Conservation (phyloP, 1,140 invertebrate genomes). For the Macrobrachium nipponense region DNA sequence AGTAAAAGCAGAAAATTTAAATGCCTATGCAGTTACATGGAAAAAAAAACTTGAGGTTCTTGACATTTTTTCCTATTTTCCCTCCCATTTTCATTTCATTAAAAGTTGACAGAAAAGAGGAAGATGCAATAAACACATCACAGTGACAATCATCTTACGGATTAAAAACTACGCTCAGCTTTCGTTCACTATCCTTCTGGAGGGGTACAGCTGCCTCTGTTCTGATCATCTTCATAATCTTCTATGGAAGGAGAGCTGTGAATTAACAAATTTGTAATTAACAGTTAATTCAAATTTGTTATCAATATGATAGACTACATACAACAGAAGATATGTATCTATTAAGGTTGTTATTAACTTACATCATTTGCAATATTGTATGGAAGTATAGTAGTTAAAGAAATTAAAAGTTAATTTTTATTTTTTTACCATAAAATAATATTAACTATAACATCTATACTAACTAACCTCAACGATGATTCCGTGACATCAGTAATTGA, state of each 20-base stretch:
- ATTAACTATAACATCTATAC: background rate
- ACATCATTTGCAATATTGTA: background rate
- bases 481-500: constrained; percentile 44
- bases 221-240: constrained; percentile 26
- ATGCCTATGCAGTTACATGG: too few relatives aligned
- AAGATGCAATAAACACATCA: background rate
- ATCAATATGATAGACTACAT: background rate
- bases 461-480: constrained; percentile 39
- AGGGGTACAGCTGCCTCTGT: constrained; percentile 25
- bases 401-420: background rate
- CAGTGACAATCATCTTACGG: constrained; percentile 24
- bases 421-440: background rate
- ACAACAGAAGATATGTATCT: background rate
- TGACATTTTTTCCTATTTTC: too few relatives aligned
- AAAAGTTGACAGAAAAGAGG: background rate
- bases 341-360: background rate
- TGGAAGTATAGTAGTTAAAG: background rate
- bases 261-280: background rate
- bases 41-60: too few relatives aligned
- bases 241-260: constrained; percentile 43
- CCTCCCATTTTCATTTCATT: too few relatives aligned
- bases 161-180: constrained; percentile 36
- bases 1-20: too few relatives aligned
- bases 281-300: background rate
- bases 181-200: constrained; percentile 43